Evolutionary conservation across 2,888 invertebrate species (phyloP).

Genomic region (Sialis lutaria): DNA sequence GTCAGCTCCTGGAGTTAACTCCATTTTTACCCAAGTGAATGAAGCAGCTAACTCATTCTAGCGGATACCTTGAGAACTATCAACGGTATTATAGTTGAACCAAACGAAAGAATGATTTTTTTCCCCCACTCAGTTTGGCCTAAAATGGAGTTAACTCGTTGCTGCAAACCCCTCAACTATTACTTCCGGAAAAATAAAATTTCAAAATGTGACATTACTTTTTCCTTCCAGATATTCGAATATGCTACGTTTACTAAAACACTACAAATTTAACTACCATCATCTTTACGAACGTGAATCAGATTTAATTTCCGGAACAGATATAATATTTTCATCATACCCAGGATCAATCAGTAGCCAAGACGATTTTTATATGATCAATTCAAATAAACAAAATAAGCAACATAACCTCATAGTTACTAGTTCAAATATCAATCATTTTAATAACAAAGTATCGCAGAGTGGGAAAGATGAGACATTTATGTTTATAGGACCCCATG

Average conservation of each 20-base stretch:
- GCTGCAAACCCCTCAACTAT: too few relatives aligned
- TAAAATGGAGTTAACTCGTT: too few relatives aligned
- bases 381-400: constrained; percentile 21
- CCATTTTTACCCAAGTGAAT: too few relatives aligned
- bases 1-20: too few relatives aligned
- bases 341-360: constrained; percentile 68
- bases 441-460: constrained; percentile 51
- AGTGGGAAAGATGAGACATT: constrained; percentile 24
- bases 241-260: constrained; percentile 73
- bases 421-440: constrained; percentile 64
- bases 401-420: constrained; percentile 41
- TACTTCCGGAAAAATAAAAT: too few relatives aligned
- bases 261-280: constrained; percentile 65
- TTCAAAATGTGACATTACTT: background rate
- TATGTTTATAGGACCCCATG: constrained; percentile 43
- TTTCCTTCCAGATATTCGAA: constrained; percentile 41
- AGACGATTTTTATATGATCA: constrained; percentile 62
- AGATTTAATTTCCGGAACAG: constrained; percentile 41
- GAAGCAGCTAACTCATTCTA: too few relatives aligned
- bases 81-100: too few relatives aligned
- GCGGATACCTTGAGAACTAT: too few relatives aligned
- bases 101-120: too few relatives aligned
- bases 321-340: constrained; percentile 65
- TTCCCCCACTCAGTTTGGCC: too few relatives aligned
- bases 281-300: constrained; percentile 29